These are phyloP conservation scores for Scomber colias DNA, from an alignment of 2,113 vertebrate genomes.

Conservation along the genomic window DNA sequence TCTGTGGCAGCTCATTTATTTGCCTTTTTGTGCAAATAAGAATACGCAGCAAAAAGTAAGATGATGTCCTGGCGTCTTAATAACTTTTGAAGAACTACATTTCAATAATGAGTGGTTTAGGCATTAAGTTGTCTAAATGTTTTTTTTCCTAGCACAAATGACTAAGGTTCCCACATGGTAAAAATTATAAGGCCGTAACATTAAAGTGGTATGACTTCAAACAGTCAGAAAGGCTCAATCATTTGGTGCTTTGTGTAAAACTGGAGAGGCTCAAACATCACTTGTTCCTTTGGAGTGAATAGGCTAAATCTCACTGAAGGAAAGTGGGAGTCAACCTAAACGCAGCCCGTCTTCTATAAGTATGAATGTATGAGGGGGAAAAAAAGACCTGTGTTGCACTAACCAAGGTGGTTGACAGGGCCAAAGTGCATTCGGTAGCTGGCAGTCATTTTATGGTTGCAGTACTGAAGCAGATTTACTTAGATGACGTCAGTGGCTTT, in stretches of 20 bases:
- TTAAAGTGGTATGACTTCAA: constrained; percentile 65
- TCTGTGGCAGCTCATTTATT: constrained; percentile 80
- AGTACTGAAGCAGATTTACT: constrained; percentile 92
- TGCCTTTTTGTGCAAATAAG: constrained; percentile 52
- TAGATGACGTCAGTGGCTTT: constrained; percentile 95
- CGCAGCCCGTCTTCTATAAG: constrained; percentile 34
- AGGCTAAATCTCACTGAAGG: constrained; percentile 1
- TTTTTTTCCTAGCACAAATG: constrained; percentile 57
- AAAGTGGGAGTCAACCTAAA: constrained; percentile 31
- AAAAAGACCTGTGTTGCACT: constrained; percentile 47
- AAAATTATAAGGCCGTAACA: constrained; percentile 68
- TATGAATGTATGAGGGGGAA: constrained; percentile 24
- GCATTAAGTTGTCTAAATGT: constrained; percentile 57
- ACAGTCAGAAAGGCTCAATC: constrained; percentile 43
- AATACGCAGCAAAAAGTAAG: constrained; percentile 35
- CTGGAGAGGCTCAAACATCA: constrained; percentile 34
- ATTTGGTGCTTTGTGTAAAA: constrained; percentile 52
- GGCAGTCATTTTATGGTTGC: constrained; percentile 89
- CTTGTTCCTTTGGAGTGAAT: constrained; percentile 22
- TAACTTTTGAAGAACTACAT: constrained; percentile 42
- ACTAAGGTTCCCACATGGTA: constrained; percentile 68
- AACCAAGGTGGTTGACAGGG: constrained; percentile 86
- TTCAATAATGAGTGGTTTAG: constrained; percentile 58
- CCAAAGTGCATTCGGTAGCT: constrained; percentile 91
- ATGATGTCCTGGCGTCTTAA: constrained; percentile 30